A percentile compares a stretch with the other conserved stretches of the same genome.
phyloP scores from a whole-genome alignment of 2,113 vertebrate genomes.

The Lophotis ruficrista region DNA sequence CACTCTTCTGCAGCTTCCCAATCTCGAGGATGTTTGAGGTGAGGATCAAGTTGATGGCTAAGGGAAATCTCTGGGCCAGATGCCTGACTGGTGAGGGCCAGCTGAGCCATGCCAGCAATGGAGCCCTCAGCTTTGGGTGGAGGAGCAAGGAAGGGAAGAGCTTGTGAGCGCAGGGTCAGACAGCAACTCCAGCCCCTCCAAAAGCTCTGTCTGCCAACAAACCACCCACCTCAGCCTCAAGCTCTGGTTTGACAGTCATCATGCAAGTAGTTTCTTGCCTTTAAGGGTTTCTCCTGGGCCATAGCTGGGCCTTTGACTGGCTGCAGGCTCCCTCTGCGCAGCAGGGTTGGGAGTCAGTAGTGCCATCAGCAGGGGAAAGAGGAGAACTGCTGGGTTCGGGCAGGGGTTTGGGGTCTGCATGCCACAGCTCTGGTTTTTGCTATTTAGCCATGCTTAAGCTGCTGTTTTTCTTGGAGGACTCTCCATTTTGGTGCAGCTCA shows the following conservation, averaged over 20 bases:
- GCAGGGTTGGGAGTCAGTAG: background rate
- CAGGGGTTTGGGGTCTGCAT: accelerated
- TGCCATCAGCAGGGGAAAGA: constrained; percentile 49
- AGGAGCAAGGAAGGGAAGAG: background rate
- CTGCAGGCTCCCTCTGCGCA: background rate
- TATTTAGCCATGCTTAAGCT: background rate
- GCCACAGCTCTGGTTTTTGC: accelerated
- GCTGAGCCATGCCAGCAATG: background rate
- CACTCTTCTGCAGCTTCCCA: background rate
- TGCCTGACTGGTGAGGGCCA: accelerated
- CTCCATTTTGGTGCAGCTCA: background rate
- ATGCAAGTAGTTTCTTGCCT: accelerated
- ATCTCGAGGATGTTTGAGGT: no score
- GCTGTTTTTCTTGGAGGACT: background rate
- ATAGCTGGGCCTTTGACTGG: background rate
- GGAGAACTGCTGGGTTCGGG: background rate
- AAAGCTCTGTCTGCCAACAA: background rate
- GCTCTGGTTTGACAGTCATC: no score
- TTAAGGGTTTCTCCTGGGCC: background rate
- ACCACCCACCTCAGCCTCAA: no score
- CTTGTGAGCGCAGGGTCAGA: background rate
- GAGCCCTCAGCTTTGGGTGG: no score
- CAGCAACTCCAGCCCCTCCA: no score
- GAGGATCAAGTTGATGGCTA: background rate
- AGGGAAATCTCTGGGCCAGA: background rate